phyloP scores from a whole-genome alignment of 2,888 invertebrate genomes.

The Eudasyphora cyanicolor region DNA sequence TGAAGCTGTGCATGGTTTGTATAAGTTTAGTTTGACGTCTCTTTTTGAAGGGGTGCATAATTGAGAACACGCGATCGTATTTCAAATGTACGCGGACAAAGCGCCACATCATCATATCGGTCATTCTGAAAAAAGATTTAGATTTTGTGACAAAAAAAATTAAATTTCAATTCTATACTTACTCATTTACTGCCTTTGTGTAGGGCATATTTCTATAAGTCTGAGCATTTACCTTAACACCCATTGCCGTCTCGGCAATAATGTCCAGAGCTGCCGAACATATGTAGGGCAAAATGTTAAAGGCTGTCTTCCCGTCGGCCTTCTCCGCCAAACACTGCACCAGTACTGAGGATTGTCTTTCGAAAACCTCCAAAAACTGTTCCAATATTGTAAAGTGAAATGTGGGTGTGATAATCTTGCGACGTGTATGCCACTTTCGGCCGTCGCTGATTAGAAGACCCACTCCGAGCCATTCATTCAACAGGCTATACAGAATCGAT shows the following conservation, averaged over 20 bases:
- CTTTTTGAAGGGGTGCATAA: constrained; percentile 70
- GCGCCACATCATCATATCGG: constrained; percentile 70
- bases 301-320: constrained; percentile 73
- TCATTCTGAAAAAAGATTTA: constrained; percentile 67
- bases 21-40: constrained; percentile 70
- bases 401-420: constrained; percentile 88
- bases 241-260: constrained; percentile 80
- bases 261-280: constrained; percentile 83
- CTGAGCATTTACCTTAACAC: constrained; percentile 81
- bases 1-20: constrained; percentile 73
- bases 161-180: constrained; percentile 67
- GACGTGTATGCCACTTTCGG: constrained; percentile 84
- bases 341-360: constrained; percentile 83
- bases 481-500: constrained; percentile 71
- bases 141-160: not conserved
- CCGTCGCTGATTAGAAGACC: constrained; percentile 75
- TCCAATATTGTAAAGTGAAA: constrained; percentile 90
- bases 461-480: constrained; percentile 75
- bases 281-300: constrained; percentile 84
- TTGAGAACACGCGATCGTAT: constrained; percentile 70
- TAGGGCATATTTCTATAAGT: constrained; percentile 84
- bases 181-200: constrained; percentile 86
- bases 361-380: constrained; percentile 86
- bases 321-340: constrained; percentile 81
- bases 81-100: constrained; percentile 71